Percentiles rank a stretch among this genome's conserved stretches.
Evolutionary conservation across 2,797 vertebrate genomes (phyloP).

Genomic region (Pempheris klunzingeri): DNA sequence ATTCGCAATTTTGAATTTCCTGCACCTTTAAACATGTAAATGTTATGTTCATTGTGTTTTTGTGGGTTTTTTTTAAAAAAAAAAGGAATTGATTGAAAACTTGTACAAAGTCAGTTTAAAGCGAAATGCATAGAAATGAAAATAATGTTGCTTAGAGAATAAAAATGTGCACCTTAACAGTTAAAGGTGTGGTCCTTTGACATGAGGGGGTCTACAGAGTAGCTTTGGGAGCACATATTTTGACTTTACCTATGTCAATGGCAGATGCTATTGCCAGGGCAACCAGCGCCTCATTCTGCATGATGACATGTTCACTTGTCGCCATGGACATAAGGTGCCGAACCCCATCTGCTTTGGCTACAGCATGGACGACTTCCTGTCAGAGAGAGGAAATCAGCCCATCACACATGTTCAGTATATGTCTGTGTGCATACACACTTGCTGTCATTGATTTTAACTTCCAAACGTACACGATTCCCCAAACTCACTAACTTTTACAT

Average conservation of each 20-base stretch:
- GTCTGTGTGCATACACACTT: not conserved
- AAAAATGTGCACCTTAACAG: not conserved
- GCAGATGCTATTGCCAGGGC: slow-evolving; percentile 90
- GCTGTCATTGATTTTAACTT: not conserved
- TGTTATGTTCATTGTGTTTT: not conserved
- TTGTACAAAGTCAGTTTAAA: not conserved
- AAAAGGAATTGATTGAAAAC: no score
- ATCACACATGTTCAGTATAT: not conserved
- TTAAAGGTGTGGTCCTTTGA: not conserved
- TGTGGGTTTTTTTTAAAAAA: no score
- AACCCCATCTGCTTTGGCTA: slow-evolving; percentile 88
- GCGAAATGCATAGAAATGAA: not conserved
- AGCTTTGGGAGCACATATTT: no score
- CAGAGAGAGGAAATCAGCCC: slow-evolving; percentile 31
- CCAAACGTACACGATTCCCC: no score
- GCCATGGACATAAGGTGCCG: slow-evolving; percentile 92
- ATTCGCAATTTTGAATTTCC: not conserved
- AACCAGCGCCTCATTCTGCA: slow-evolving; percentile 92
- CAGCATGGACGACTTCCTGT: slow-evolving; percentile 90
- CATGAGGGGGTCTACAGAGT: no score
- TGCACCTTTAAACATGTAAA: slow-evolving; percentile 1
- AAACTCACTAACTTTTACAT: not conserved
- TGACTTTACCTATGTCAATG: slow-evolving; percentile 88
- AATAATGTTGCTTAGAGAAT: not conserved
- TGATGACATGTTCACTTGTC: slow-evolving; percentile 89